These are phyloP conservation scores for Euleptes europaea DNA, from an alignment of 2,113 vertebrate genomes.

Conservation along the genomic window DNA sequence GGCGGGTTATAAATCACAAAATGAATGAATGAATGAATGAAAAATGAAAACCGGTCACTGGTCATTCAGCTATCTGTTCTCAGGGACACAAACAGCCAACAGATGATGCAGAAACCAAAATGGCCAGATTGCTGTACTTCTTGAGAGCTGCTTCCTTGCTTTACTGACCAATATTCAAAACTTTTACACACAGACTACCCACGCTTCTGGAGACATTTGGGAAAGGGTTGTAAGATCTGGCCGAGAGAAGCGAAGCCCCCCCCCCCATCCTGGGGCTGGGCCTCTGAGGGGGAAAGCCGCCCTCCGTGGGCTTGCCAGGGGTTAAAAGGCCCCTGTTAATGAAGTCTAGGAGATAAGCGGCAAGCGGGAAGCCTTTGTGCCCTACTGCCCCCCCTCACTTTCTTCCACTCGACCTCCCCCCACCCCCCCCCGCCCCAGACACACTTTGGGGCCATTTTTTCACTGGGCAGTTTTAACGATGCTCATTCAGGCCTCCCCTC, in stretches of 20 bases:
- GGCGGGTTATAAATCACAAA: no score
- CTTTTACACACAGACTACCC: no score
- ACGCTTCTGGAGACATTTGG: no score
- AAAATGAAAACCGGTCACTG: no score
- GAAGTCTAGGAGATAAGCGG: conserved; percentile 71
- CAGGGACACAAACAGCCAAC: no score
- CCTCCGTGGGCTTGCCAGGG: conserved; percentile 28
- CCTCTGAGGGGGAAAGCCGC: not conserved
- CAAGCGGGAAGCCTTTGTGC: conserved; percentile 71
- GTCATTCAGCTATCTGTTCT: no score
- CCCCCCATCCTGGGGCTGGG: not conserved
- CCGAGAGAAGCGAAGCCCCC: conserved; percentile 9
- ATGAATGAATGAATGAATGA: no score
- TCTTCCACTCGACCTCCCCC: conserved; percentile 48
- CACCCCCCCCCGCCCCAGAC: conserved; percentile 35
- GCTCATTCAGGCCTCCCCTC: conserved; percentile 71
- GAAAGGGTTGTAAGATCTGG: conserved; percentile 7
- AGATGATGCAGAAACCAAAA: no score
- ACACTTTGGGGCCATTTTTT: conserved; percentile 68
- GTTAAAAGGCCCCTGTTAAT: conserved; percentile 68
- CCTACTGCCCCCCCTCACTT: conserved; percentile 60
- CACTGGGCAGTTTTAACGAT: conserved; percentile 71
- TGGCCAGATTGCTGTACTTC: no score
- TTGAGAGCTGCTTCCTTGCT: no score
- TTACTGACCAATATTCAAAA: no score